These are phyloP conservation scores for Parelbella ahira DNA, from an alignment of 2,888 invertebrate species.

Conservation along the genomic window DNA sequence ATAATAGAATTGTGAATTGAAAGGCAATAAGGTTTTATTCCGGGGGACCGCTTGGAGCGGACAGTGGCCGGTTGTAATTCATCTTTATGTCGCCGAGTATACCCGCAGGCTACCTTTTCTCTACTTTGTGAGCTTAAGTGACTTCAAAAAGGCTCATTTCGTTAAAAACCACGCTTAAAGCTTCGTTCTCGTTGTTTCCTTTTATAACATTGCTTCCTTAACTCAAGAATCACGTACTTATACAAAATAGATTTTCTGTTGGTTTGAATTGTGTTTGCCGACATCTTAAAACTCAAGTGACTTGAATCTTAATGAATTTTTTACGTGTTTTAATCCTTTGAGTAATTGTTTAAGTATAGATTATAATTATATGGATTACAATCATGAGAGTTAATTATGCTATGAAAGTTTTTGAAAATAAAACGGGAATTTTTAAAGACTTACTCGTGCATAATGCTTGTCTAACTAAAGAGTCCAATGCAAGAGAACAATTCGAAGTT, in stretches of 20 bases:
- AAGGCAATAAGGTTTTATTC: slow-evolving; percentile 18
- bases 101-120: slow-evolving; percentile 31
- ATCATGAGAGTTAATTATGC: too few species aligned
- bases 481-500: slow-evolving; percentile 6
- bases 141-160: slow-evolving; percentile 31
- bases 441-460: background rate
- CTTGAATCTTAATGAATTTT: slow-evolving; percentile 1
- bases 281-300: background rate
- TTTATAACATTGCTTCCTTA: background rate
- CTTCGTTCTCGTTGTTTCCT: slow-evolving; percentile 9
- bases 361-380: too few species aligned
- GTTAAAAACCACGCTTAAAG: slow-evolving; percentile 28
- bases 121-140: slow-evolving; percentile 35
- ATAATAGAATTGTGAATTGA: slow-evolving; percentile 33
- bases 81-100: slow-evolving; percentile 30
- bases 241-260: background rate
- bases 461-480: slow-evolving; percentile 4
- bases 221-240: background rate
- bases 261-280: background rate
- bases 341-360: too few species aligned
- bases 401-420: too few species aligned
- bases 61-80: slow-evolving; percentile 31
- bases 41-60: slow-evolving; percentile 24
- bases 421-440: background rate
- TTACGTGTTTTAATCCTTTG: too few species aligned